These are phyloP conservation scores for Garra rufa DNA, from an alignment of 2,113 vertebrate genomes.

Conservation along the genomic window DNA sequence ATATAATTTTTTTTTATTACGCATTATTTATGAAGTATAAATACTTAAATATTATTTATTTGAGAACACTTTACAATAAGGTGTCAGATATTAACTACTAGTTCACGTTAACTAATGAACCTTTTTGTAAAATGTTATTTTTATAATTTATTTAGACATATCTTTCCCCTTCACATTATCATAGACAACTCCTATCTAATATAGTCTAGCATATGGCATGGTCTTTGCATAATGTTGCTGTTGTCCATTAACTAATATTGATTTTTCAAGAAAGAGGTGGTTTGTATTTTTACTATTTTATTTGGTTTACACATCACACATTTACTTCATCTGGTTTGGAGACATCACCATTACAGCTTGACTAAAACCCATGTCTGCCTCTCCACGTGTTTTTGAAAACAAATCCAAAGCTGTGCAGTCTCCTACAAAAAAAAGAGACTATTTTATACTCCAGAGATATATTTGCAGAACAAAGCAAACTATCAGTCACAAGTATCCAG, in stretches of 20 bases:
- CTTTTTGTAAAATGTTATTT: too few species aligned
- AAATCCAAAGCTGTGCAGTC: conserved; percentile 16
- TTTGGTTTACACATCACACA: not conserved
- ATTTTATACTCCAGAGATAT: not conserved
- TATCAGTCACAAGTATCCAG: not conserved
- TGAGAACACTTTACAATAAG: too few species aligned
- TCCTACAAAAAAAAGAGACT: not conserved
- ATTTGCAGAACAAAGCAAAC: conserved; percentile 23
- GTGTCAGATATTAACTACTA: too few species aligned
- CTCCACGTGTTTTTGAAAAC: conserved; percentile 40
- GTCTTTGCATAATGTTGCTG: not conserved
- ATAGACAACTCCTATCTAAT: too few species aligned
- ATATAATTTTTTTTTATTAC: too few species aligned
- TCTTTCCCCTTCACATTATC: too few species aligned
- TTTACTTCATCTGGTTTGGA: not conserved
- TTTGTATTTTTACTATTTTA: not conserved
- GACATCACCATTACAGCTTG: not conserved
- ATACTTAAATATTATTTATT: too few species aligned
- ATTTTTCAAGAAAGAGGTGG: not conserved
- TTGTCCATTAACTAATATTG: not conserved
- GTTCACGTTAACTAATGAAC: too few species aligned
- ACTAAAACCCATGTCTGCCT: conserved; percentile 31
- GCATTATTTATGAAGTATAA: too few species aligned
- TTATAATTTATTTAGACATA: too few species aligned
- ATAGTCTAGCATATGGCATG: too few species aligned